A percentile compares a stretch with the other conserved stretches of the same genome.
These are phyloP conservation scores for Dendrocopos noguchii DNA, from an alignment of 2,113 vertebrate genomes.

Conservation along the genomic window DNA sequence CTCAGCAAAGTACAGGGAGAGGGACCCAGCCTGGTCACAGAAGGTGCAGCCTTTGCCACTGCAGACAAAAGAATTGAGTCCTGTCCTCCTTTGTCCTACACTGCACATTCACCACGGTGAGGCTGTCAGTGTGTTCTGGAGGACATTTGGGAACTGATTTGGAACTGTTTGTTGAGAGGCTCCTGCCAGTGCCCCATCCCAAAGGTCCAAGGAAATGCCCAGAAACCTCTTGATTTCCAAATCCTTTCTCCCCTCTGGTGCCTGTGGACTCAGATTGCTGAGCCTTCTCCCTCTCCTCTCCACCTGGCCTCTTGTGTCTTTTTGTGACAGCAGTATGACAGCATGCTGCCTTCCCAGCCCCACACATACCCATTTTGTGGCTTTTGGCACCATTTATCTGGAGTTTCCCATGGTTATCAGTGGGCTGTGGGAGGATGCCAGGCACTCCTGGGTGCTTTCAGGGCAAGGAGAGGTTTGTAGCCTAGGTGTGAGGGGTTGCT, in stretches of 20 bases:
- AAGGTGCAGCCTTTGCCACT: neutral
- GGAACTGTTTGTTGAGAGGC: neutral
- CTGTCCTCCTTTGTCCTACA: neutral
- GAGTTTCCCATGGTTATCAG: neutral
- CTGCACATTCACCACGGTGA: neutral
- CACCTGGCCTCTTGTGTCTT: accelerated
- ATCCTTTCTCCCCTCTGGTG: neutral
- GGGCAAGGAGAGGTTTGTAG: accelerated
- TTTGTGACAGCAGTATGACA: neutral
- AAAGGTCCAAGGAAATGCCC: neutral
- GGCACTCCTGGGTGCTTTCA: neutral
- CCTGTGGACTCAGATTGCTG: accelerated
- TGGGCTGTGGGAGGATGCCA: neutral
- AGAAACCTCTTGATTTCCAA: neutral
- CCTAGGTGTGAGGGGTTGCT: neutral
- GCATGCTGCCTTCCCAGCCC: neutral
- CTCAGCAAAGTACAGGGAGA: neutral
- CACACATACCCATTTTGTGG: accelerated
- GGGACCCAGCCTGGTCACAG: neutral
- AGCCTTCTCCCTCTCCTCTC: neutral
- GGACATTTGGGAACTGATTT: neutral
- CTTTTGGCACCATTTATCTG: neutral
- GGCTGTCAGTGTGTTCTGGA: neutral
- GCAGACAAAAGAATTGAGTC: neutral
- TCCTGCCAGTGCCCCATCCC: neutral